Base-by-base conservation (phyloP, 2,888 invertebrate species). In the Sarcophaga rosellei region DNA sequence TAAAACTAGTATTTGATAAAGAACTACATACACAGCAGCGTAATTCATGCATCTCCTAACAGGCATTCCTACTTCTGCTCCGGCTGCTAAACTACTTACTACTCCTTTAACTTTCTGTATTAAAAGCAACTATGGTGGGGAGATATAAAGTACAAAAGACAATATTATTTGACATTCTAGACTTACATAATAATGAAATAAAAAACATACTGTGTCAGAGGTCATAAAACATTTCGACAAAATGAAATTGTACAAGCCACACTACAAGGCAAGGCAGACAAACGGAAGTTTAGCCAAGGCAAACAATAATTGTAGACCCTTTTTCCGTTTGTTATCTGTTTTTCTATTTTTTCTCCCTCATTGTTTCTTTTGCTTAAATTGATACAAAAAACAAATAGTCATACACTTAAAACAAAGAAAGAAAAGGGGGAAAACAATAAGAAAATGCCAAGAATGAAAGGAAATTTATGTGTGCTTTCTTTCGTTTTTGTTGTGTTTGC, bases 361-460 rank as follows among this genome's bases (percentile, higher is more conserved):
- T 8, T 63, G n/a, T n/a, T n/a, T 63, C 21, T 44, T 11, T 12
- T 44, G 3, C 35, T 35, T 23, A 73, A 79, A 83, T 86, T 82
- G 83, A 80, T 86, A 82, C 76, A 75, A 53, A 82, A 73, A 81
- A 73, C 61, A 83, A 86, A 86, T 86, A 83, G 81, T 65, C 81
- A 70, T 44, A 78, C 69, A n/a, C n/a, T 44, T n/a, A 76, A 62
- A 70, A 45, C 20, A 78, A 45, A 35, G 35, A 10, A 35, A 10
- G 10, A 35, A 53, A 53, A 53, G 3, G 3, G 17, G 17, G 17
- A 53, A 53, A 53, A 15, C 4, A 15, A 53, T 53, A 53, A 53
- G 17, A 53, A 53, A 17, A 15, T 53, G 4, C 53, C 15, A 53
- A 4, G 17, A 35, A 35, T 0, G 23, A 23, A 25, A 63, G 59